Percentiles rank a stretch among this genome's conserved stretches.
Evolutionary conservation across 2,797 vertebrate species (phyloP).

Genomic region (Schizothorax lantsangensis): DNA sequence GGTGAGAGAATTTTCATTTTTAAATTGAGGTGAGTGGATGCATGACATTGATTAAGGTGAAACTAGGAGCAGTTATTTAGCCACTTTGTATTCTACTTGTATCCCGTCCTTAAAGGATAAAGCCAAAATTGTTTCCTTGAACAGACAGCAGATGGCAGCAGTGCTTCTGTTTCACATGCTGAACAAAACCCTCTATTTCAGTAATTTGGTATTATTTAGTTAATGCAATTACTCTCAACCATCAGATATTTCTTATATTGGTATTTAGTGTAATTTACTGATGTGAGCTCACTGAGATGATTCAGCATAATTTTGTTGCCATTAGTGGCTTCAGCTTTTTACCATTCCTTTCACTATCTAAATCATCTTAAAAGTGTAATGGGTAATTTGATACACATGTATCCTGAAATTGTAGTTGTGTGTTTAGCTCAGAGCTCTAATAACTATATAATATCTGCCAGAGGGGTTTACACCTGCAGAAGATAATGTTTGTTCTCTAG

Average conservation of each 20-base stretch:
- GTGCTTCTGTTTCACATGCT: slow-evolving; percentile 55
- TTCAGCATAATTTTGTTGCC: slow-evolving; percentile 9
- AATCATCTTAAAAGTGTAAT: slow-evolving; percentile 33
- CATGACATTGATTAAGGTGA: neutral
- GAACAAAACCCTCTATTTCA: neutral
- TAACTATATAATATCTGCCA: slow-evolving; percentile 57
- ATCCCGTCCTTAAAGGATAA: neutral
- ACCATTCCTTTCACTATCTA: neutral
- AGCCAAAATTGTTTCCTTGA: slow-evolving; percentile 38
- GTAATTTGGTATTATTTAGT: too few relatives aligned
- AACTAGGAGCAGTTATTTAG: neutral
- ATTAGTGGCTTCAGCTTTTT: slow-evolving; percentile 11
- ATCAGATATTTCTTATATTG: neutral
- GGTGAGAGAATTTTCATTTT: neutral
- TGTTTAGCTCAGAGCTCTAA: slow-evolving; percentile 35
- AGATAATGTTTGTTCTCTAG: slow-evolving; percentile 64
- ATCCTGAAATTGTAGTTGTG: slow-evolving; percentile 6
- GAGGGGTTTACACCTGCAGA: slow-evolving; percentile 43
- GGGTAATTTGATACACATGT: slow-evolving; percentile 30
- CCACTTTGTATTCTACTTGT: neutral
- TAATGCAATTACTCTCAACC: slow-evolving; percentile 16
- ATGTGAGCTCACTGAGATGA: slow-evolving; percentile 1
- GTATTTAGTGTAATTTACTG: slow-evolving; percentile 34
- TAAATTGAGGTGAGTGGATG: neutral
- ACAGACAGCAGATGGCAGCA: slow-evolving; percentile 76